A percentile compares a stretch with the other conserved stretches of the same genome.
Evolutionary conservation across 2,888 invertebrate genomes (phyloP).

Genomic region (Zonitis immaculata): DNA sequence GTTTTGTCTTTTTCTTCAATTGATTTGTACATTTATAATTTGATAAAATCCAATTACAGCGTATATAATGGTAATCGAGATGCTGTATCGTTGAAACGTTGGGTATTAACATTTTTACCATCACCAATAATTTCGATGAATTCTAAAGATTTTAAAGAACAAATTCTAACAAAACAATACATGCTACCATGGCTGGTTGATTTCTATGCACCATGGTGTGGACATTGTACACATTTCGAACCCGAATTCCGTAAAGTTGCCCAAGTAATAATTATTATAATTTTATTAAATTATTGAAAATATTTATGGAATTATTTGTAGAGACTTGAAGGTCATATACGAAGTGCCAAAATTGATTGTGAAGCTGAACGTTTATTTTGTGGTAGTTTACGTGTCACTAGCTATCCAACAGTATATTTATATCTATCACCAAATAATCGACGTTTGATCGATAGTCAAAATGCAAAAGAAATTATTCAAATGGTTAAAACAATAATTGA

Average conservation of each 20-base stretch:
- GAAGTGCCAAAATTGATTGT: slow-evolving; percentile 63
- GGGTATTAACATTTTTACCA: slow-evolving; percentile 61
- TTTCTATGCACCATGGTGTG: slow-evolving; percentile 66
- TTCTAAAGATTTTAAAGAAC: slow-evolving; percentile 46
- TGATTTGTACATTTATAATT: no score
- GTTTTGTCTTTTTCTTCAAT: no score
- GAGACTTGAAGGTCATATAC: slow-evolving; percentile 53
- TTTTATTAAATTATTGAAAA: slow-evolving; percentile 11
- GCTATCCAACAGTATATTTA: slow-evolving; percentile 58
- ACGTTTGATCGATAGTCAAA: slow-evolving; percentile 33
- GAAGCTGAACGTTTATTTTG: slow-evolving; percentile 54
- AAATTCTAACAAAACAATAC: slow-evolving; percentile 49
- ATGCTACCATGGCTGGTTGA: slow-evolving; percentile 56
- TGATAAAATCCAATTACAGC: not conserved
- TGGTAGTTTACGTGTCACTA: slow-evolving; percentile 51
- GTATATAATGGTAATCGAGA: slow-evolving; percentile 59
- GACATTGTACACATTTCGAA: slow-evolving; percentile 60
- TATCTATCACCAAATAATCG: slow-evolving; percentile 44
- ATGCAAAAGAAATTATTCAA: slow-evolving; percentile 24
- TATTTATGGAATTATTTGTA: slow-evolving; percentile 29
- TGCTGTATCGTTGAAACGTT: slow-evolving; percentile 56
- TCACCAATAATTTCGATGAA: slow-evolving; percentile 52
- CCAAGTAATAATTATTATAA: slow-evolving; percentile 49
- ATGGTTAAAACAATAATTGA: slow-evolving; percentile 25
- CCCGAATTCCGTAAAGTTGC: slow-evolving; percentile 64